A percentile compares a stretch with the other conserved stretches of the same genome.
Evolutionary conservation across 2,113 vertebrate species (phyloP).

Genomic region (Tinamus guttatus): DNA sequence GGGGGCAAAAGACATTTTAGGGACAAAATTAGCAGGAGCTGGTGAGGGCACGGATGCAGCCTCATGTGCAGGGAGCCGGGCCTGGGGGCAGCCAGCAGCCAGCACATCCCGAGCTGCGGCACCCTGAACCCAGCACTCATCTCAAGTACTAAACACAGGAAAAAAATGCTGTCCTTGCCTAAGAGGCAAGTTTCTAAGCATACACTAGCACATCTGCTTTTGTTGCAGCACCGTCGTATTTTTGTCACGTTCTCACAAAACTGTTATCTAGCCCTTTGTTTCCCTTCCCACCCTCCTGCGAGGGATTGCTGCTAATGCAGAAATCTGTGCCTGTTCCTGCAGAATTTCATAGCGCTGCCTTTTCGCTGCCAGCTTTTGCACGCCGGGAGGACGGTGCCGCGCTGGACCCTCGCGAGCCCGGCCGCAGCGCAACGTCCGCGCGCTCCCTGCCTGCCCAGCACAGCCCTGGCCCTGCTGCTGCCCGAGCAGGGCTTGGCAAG

Average conservation of each 20-base stretch:
- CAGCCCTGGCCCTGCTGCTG: neutral
- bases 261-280: neutral
- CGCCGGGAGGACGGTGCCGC: no score
- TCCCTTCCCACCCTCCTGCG: neutral
- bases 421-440: no score
- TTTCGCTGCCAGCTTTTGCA: no score
- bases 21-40: constrained; percentile 53
- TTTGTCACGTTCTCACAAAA: neutral
- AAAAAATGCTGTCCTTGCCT: neutral
- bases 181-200: neutral
- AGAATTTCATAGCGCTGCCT: neutral
- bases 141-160: neutral
- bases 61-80: neutral
- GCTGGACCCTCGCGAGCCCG: no score
- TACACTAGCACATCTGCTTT: neutral
- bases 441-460: no score
- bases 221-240: neutral
- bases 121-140: neutral
- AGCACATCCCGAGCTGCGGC: neutral
- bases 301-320: neutral
- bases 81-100: neutral
- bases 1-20: constrained; percentile 48
- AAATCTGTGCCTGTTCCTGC: neutral
- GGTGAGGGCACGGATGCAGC: constrained; percentile 1
- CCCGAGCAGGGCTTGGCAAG: neutral